phyloP scores from a whole-genome alignment of 1,140 invertebrate genomes.

The Coenobita brevimanus region DNA sequence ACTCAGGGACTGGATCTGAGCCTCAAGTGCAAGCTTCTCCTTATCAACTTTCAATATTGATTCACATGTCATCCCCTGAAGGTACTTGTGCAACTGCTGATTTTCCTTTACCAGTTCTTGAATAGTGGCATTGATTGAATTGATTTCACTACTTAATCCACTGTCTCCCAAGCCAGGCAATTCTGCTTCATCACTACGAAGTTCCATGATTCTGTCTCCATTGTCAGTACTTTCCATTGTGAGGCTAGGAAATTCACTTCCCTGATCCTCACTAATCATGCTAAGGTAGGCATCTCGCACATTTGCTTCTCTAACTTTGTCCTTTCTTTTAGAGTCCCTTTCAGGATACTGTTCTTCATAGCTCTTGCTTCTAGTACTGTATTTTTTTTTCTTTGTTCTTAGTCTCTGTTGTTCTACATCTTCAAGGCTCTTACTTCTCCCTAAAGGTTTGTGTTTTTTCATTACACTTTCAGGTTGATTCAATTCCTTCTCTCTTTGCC shows the following conservation, averaged over 20 bases:
- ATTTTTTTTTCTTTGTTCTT: conserved; percentile 37
- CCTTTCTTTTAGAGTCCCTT: conserved; percentile 2
- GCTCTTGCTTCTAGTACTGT: conserved; percentile 49
- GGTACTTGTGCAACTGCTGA: conserved; percentile 55
- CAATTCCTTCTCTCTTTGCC: conserved; percentile 28
- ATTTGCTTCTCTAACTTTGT: neutral
- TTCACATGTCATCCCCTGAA: conserved; percentile 58
- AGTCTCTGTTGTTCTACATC: conserved; percentile 24
- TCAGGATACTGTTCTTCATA: conserved; percentile 23
- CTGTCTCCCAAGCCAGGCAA: conserved; percentile 57
- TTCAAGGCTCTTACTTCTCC: conserved; percentile 46
- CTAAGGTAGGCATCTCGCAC: conserved; percentile 33
- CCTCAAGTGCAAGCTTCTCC: conserved; percentile 53
- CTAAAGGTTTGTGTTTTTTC: neutral
- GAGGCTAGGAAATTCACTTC: conserved; percentile 54
- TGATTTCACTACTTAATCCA: conserved; percentile 60
- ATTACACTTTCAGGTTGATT: neutral
- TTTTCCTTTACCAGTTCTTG: conserved; percentile 56
- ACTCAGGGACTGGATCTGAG: conserved; percentile 34
- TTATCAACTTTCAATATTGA: conserved; percentile 60
- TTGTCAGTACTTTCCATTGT: conserved; percentile 43
- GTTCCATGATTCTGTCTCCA: conserved; percentile 53
- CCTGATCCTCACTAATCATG: conserved; percentile 58
- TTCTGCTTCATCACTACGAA: conserved; percentile 48
- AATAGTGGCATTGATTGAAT: conserved; percentile 61